These are phyloP conservation scores for Caranx melampygus DNA, from an alignment of 2,113 vertebrate genomes.

Conservation along the genomic window DNA sequence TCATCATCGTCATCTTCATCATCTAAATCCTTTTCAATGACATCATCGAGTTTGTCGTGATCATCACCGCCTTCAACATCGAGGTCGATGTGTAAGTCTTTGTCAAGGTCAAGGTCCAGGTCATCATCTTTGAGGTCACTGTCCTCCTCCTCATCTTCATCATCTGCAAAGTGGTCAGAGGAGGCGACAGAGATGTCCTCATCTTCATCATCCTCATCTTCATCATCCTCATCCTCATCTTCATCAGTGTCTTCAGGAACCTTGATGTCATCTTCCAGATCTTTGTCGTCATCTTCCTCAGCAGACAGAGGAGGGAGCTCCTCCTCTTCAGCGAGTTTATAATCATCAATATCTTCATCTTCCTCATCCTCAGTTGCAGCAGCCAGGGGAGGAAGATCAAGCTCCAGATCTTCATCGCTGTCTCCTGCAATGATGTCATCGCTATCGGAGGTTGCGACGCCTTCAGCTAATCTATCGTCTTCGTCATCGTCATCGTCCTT, in stretches of 20 bases:
- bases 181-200: constrained; percentile 66
- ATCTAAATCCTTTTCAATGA: constrained; percentile 24
- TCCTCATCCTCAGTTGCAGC: constrained; percentile 57
- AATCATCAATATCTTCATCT: constrained; percentile 23
- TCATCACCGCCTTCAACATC: constrained; percentile 10
- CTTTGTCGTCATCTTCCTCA: background rate
- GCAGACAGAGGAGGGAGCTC: constrained; percentile 30
- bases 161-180: constrained; percentile 76
- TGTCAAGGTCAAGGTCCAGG: background rate
- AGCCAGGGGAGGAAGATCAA: constrained; percentile 53
- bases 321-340: constrained; percentile 38
- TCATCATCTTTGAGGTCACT: constrained; percentile 28
- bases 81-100: constrained; percentile 10
- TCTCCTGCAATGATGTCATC: constrained; percentile 47
- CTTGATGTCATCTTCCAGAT: constrained; percentile 27
- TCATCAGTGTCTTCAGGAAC: constrained; percentile 32
- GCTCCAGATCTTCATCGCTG: constrained; percentile 51
- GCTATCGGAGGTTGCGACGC: constrained; percentile 22
- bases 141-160: constrained; percentile 72
- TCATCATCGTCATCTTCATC: constrained; percentile 29
- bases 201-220: constrained; percentile 53
- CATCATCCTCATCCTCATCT: constrained; percentile 54
- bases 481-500: constrained; percentile 41
- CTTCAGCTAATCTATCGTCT: constrained; percentile 63
- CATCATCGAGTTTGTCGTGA: constrained; percentile 31